Evolutionary conservation across 2,113 vertebrate species (phyloP), one percentile per base, ranked within the genome.

Genomic region (Scomber japonicus): DNA sequence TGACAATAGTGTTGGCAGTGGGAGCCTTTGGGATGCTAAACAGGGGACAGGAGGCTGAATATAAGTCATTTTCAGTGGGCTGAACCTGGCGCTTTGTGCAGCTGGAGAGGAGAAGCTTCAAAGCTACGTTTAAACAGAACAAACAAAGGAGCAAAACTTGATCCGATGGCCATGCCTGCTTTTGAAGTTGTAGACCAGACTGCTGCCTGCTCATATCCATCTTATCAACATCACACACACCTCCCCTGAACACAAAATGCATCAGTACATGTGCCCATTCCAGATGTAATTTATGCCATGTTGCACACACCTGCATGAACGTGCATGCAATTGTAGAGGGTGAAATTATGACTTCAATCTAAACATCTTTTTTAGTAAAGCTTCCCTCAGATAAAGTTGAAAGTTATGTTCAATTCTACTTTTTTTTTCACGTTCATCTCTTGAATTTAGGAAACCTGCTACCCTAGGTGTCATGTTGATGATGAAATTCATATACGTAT

Each of bases 21-120:
- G 93, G 94, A 93, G 91, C 95, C 95, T 97, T 98, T 98, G 95
- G 93, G 93, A 98, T 98, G 96, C 95, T 97, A 97, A 98, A 94
- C 93, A 96, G 96, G 95, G 94, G 91, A 80, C 72, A 46, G 83
- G 80, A 84, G 89, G 84, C 88, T 92, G 88, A 93, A 91, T 87
- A 89, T 90, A 92, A 92, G 91, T 92, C 90, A 93, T 82, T 85
- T 89, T 83, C 79, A 84, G 87, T 67, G 89, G 85, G 87, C 81
- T 82, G 79, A 81, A 82, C 81, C 82, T 73, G 83, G 95, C 68
- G 90, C 95, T 93, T 96, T 96, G 95, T 96, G 86, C 92, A 55
- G 93, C 90, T 83, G 87, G 86, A 97, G 95, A 96, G 95, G 94
- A 89, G 93, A 94, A 94, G 96, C 97, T 97, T 98, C 97, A 99